These are phyloP conservation scores for Galbula dea DNA, from an alignment of 2,113 vertebrate genomes.

Conservation along the genomic window DNA sequence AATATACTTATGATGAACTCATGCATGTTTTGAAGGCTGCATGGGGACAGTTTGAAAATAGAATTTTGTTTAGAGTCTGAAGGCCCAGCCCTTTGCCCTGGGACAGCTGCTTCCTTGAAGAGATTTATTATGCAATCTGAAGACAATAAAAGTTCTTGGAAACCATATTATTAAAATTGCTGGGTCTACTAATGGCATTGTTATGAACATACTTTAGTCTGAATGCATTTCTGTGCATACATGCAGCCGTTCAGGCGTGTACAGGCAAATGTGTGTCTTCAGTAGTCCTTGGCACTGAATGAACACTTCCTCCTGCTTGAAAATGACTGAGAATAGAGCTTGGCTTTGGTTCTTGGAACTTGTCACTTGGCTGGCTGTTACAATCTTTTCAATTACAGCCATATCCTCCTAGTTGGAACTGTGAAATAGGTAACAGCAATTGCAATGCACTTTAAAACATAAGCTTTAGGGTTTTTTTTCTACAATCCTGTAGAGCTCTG, in stretches of 20 bases:
- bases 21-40: neutral
- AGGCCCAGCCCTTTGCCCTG: neutral
- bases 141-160: neutral
- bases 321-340: neutral
- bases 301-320: neutral
- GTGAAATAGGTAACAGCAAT: neutral
- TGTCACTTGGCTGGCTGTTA: neutral
- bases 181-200: neutral
- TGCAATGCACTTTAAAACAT: neutral
- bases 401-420: neutral
- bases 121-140: neutral
- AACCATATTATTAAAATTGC: neutral
- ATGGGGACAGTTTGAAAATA: neutral
- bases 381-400: neutral
- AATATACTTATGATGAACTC: neutral
- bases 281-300: neutral
- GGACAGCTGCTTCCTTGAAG: neutral
- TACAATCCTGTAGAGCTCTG: neutral
- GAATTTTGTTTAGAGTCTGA: neutral
- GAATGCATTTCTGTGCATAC: neutral
- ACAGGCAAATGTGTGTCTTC: neutral
- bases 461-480: no score
- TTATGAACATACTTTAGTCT: neutral
- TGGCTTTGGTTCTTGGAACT: neutral
- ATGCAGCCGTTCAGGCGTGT: rapidly evolving